Evolutionary conservation across 1,140 invertebrate species (phyloP).

Genomic region (Chrysomallon squamiferum): DNA sequence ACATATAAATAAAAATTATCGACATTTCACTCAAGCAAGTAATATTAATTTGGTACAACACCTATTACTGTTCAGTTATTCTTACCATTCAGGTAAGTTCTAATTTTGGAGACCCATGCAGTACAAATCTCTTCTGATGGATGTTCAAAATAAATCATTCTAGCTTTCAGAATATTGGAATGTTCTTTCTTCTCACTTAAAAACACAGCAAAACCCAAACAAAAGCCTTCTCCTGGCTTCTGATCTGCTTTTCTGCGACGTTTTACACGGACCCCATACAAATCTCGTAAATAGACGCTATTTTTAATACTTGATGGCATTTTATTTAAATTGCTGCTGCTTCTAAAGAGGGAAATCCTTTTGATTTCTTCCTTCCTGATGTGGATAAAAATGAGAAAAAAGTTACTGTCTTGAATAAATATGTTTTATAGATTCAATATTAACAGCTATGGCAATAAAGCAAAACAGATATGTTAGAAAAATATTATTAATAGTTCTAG

Average conservation of each 20-base stretch:
- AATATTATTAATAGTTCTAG: too few relatives aligned
- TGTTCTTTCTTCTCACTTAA: conserved; percentile 28
- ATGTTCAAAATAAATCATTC: conserved; percentile 41
- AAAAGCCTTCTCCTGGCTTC: conserved; percentile 32
- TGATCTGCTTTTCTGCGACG: conserved; percentile 12
- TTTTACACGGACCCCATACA: conserved; percentile 37
- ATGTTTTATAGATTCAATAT: too few relatives aligned
- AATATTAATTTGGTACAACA: too few relatives aligned
- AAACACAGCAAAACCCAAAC: conserved; percentile 41
- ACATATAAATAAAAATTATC: too few relatives aligned
- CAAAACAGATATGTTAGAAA: too few relatives aligned
- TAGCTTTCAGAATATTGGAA: conserved; percentile 27
- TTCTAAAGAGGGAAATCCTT: conserved; percentile 8
- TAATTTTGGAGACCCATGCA: conserved; percentile 27
- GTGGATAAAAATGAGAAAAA: conserved; percentile 26
- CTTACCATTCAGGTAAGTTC: conserved; percentile 20
- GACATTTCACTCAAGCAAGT: too few relatives aligned
- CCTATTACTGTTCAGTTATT: too few relatives aligned
- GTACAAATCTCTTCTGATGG: conserved; percentile 44
- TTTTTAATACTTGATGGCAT: not conserved
- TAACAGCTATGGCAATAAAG: too few relatives aligned
- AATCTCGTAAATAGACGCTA: conserved; percentile 20
- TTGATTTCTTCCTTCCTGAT: conserved; percentile 26
- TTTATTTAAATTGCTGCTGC: conserved; percentile 6
- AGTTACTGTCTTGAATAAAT: too few relatives aligned